These are phyloP conservation scores for Aphaenogaster rudis DNA, from an alignment of 1,140 invertebrate species.

Conservation along the genomic window DNA sequence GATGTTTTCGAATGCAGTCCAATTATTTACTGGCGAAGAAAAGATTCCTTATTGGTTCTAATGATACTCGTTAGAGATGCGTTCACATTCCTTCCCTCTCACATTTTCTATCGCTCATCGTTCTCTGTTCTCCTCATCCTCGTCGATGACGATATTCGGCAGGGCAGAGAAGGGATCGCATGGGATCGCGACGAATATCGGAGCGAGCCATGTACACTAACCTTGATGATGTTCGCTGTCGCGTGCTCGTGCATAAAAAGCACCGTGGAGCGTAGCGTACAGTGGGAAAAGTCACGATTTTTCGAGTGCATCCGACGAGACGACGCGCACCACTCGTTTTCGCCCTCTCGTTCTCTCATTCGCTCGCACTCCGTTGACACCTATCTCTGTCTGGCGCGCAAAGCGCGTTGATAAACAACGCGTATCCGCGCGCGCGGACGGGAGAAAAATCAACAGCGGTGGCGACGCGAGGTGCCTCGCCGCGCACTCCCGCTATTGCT, in stretches of 20 bases:
- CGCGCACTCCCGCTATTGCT: conserved; percentile 87
- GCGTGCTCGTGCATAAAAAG: conserved; percentile 77
- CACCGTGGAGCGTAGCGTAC: conserved; percentile 72
- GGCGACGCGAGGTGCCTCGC: conserved; percentile 75
- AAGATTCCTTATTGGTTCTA: too few species aligned
- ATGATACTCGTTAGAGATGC: too few species aligned
- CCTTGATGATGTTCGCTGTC: conserved; percentile 78
- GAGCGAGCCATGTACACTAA: conserved; percentile 70
- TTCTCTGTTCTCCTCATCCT: too few species aligned
- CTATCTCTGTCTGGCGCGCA: not conserved
- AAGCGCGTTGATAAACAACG: conserved; percentile 55
- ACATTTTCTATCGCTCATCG: too few species aligned
- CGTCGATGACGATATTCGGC: too few species aligned
- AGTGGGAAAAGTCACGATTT: conserved; percentile 67
- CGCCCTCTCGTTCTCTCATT: not conserved
- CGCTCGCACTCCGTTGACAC: too few species aligned
- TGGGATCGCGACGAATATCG: too few species aligned
- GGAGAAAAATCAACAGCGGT: conserved; percentile 72
- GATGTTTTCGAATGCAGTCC: too few species aligned
- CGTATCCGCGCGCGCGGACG: not conserved
- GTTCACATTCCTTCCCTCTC: too few species aligned
- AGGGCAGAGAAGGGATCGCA: too few species aligned
- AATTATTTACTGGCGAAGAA: too few species aligned
- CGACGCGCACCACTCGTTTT: not conserved
- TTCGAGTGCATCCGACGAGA: conserved; percentile 65